Evolutionary conservation across 2,888 invertebrate species (phyloP), one percentile per base, ranked within the genome.

Genomic region (Sminthurides aquaticus): DNA sequence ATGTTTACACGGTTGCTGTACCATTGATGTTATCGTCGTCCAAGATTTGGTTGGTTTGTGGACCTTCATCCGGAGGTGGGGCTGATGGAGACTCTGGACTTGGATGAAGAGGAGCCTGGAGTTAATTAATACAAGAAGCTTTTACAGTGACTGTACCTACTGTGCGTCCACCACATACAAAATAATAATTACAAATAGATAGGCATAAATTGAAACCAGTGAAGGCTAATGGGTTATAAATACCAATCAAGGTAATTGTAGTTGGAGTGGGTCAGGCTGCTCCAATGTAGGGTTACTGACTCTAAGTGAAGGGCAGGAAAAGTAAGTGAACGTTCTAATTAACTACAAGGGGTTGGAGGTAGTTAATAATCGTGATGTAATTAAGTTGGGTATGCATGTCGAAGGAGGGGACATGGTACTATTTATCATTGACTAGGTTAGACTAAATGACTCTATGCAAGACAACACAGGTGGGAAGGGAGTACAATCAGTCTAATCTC

Each of bases 61-160:
- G 43, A 5, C 15, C 43, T 34, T 34, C 43, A 5, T 34, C 43
- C 15, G 43, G 43, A 11, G 43, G 43, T 34, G 43, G 43, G 43
- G 43, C 8, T 34, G 43, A 34, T 15, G 52, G 52, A 52, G 52
- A 15, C 52, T 20, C 52, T 52, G 52, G 52, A 20, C 52, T 8
- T 22, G 52, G 52, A 15, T 52, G 52, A 22, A 52, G 52, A 15
- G 22, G 52, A 52, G 18, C 22, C 52, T 52, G 52, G 20, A 52
- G 52, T 52, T 52, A 5, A 52, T 34, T 52, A 20, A 52, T 22
- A 52, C 15, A 52, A 52, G 52, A 52, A 52, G 52, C 20, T 15
- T 15, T 34, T 34, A 34, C 43, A 34, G 15, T 34, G 8, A 34
- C 5, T 11, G 5, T 15, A 34, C 5, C 43, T 34, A 34, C 43